A percentile compares a stretch with the other conserved stretches of the same genome.
These are phyloP conservation scores for Andrena bicolor DNA, from an alignment of 2,888 invertebrate species.

Conservation along the genomic window DNA sequence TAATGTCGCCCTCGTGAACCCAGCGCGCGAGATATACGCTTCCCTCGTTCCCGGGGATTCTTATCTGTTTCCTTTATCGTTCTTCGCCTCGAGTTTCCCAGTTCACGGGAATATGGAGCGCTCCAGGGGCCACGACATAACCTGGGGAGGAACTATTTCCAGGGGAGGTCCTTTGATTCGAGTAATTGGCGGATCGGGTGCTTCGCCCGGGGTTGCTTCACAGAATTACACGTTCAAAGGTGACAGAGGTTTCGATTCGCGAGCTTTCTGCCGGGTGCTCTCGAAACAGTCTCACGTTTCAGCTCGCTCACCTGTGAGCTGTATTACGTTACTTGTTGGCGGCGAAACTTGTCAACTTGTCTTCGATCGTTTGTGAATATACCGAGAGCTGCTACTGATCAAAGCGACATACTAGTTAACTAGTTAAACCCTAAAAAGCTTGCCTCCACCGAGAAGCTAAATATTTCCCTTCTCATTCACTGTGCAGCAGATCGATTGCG, in stretches of 20 bases:
- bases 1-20: slow-evolving; percentile 62
- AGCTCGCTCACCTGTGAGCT: too few relatives aligned
- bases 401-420: not conserved
- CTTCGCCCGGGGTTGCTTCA: not conserved
- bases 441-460: not conserved
- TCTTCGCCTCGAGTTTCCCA: slow-evolving; percentile 17
- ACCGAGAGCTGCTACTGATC: too few relatives aligned
- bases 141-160: not conserved
- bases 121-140: not conserved
- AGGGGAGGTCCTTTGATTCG: slow-evolving; percentile 18
- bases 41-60: slow-evolving; percentile 22
- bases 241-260: not conserved
- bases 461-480: not conserved
- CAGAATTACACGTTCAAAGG: slow-evolving; percentile 2
- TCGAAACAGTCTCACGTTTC: too few relatives aligned
- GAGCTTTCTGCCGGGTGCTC: too few relatives aligned
- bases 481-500: slow-evolving; percentile 28
- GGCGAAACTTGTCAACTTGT: too few relatives aligned
- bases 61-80: slow-evolving; percentile 47
- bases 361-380: too few relatives aligned
- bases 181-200: slow-evolving; percentile 41
- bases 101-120: slow-evolving; percentile 5
- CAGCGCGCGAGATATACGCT: slow-evolving; percentile 10
- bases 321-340: too few relatives aligned
- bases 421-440: not conserved